Evolutionary conservation across 2,888 invertebrate genomes (phyloP).

Genomic region (Chalcosyrphus nemorum): DNA sequence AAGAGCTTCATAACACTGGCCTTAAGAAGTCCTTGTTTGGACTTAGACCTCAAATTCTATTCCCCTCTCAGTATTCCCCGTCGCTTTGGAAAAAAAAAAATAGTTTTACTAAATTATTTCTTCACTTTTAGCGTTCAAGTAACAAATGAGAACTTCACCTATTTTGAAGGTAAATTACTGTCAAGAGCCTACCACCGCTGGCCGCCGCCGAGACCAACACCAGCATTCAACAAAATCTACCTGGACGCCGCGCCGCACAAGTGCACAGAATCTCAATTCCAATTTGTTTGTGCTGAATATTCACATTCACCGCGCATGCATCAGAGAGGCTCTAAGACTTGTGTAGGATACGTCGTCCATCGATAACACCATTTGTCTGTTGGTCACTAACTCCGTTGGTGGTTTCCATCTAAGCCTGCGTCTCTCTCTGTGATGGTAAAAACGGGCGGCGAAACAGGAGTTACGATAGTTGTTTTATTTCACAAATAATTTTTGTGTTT

Average conservation of each 20-base stretch:
- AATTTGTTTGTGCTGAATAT: slow-evolving; percentile 51
- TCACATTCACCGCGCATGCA: slow-evolving; percentile 58
- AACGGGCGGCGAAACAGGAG: slow-evolving; percentile 8
- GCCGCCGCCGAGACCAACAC: too few species aligned
- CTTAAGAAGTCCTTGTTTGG: too few species aligned
- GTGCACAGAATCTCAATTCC: slow-evolving; percentile 58
- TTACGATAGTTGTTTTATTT: slow-evolving; percentile 7
- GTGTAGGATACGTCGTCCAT: slow-evolving; percentile 32
- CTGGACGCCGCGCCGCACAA: slow-evolving; percentile 30
- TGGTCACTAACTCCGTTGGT: slow-evolving; percentile 48
- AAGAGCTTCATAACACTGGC: too few species aligned
- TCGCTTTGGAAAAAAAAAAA: not conserved
- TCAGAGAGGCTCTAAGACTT: slow-evolving; percentile 27
- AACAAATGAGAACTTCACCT: slow-evolving; percentile 52
- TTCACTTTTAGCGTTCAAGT: slow-evolving; percentile 45
- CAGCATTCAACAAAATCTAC: not conserved
- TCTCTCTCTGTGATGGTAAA: not conserved
- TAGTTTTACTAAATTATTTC: slow-evolving; percentile 5
- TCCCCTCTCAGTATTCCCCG: too few species aligned
- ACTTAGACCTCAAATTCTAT: too few species aligned
- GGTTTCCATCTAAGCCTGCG: slow-evolving; percentile 26
- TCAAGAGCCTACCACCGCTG: not conserved
- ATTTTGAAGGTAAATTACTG: slow-evolving; percentile 39
- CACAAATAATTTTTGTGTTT: too few species aligned
- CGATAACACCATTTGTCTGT: slow-evolving; percentile 57